Conservation (phyloP, 2,797 vertebrate species). For the Sternotherus odoratus region DNA sequence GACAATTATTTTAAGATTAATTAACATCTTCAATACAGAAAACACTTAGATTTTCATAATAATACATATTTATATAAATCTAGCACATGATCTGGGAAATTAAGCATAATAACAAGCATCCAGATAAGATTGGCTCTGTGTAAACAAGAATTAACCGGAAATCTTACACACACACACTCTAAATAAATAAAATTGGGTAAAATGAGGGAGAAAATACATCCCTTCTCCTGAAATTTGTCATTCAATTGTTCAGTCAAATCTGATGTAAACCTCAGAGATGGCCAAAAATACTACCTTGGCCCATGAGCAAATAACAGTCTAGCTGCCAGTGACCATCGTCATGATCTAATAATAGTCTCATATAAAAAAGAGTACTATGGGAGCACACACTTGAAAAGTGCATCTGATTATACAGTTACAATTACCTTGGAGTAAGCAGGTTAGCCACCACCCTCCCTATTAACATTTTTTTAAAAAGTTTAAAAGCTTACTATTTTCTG, state of each 20-base stretch:
- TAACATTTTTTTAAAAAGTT: constrained; percentile 62
- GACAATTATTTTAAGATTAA: neutral
- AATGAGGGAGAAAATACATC: neutral
- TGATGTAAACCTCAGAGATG: neutral
- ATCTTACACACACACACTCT: too few species aligned
- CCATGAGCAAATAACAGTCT: neutral
- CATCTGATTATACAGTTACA: constrained; percentile 21
- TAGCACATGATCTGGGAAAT: too few species aligned
- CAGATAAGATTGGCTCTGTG: neutral
- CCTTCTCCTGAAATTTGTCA: neutral
- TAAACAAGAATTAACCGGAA: neutral
- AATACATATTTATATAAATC: too few species aligned
- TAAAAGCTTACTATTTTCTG: constrained; percentile 29
- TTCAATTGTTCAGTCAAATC: neutral
- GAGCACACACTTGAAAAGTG: constrained; percentile 43
- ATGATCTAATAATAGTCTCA: neutral
- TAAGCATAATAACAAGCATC: too few species aligned
- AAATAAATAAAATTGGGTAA: neutral
- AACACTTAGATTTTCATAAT: neutral
- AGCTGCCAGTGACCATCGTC: neutral
- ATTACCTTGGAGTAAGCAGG: constrained; percentile 59
- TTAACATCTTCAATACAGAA: neutral
- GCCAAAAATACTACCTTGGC: neutral
- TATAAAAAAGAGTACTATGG: neutral
- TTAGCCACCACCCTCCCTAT: constrained; percentile 46